Evolutionary conservation across 2,113 vertebrate species (phyloP).

Genomic region (Perca fluviatilis): DNA sequence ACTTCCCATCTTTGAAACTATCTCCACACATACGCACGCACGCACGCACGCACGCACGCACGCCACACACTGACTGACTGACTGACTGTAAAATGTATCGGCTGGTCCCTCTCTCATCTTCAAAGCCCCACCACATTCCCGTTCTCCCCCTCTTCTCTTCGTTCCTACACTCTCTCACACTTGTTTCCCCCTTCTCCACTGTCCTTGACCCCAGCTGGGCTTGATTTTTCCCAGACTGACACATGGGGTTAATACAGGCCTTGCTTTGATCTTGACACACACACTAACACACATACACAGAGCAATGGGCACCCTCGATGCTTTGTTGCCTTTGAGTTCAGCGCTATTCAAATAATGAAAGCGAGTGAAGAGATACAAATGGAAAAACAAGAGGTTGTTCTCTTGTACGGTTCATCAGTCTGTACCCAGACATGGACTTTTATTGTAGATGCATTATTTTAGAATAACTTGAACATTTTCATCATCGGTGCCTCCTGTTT

Average conservation of each 20-base stretch:
- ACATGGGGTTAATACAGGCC: slow-evolving; percentile 81
- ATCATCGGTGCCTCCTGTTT: neutral
- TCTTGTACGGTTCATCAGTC: neutral
- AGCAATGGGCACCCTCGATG: slow-evolving; percentile 63
- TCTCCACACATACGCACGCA: slow-evolving; percentile 1
- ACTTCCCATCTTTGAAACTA: slow-evolving; percentile 2
- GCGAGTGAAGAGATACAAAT: slow-evolving; percentile 21
- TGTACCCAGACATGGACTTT: neutral
- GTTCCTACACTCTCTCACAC: slow-evolving; percentile 55
- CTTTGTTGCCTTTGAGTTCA: slow-evolving; percentile 53
- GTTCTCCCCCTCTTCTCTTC: slow-evolving; percentile 43
- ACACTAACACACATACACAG: slow-evolving; percentile 25
- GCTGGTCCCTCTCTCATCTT: slow-evolving; percentile 63
- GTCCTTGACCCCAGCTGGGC: slow-evolving; percentile 82
- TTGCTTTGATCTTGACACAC: slow-evolving; percentile 69
- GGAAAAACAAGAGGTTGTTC: slow-evolving; percentile 5
- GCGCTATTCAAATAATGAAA: slow-evolving; percentile 37
- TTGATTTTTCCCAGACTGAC: slow-evolving; percentile 83
- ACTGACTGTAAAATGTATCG: slow-evolving; percentile 49
- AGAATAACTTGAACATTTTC: neutral
- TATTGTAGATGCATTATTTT: slow-evolving; percentile 29
- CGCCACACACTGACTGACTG: neutral
- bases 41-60: slow-evolving; percentile 5
- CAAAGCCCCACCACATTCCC: slow-evolving; percentile 69
- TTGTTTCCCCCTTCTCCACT: slow-evolving; percentile 66